Base-by-base conservation (phyloP, 2,888 invertebrate species). In the Dolichopus griseipennis region DNA sequence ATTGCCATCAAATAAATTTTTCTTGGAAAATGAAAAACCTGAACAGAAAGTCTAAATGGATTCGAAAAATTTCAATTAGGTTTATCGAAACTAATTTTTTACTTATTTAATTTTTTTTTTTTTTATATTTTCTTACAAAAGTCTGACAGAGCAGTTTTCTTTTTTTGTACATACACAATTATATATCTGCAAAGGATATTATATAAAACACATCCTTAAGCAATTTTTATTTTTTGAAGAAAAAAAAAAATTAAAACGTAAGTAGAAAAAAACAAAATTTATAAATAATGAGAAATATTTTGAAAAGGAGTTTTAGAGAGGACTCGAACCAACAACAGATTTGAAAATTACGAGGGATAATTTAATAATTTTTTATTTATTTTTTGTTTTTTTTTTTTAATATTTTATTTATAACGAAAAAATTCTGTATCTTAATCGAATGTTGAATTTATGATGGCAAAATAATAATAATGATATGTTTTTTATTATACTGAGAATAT, bases 21-120 rank as follows among this genome's bases (percentile, higher is more conserved):
- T 52, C 18, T n/a, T 12, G 52, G 18, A 52, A 52, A 52, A 18
- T 12, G 52, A 18, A 52, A 52, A 52, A 52, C 52, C 52, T 52
- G 52, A 52, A 52, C 52, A 52, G 52, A 52, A 52, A 52, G 52
- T 52, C 52, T 52, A 52, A 52, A 52, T 52, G 52, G 52, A 52
- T 52, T 52, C 52, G 18, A 52, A 52, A 18, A 52, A 18, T 52
- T 52, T 52, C 52, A 52, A 52, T 52, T 52, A 52, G 52, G 52
- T 52, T 52, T 52, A 52, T 52, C 15, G 52, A 52, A 52, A 52
- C 15, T 52, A 52, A 52, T 52, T 52, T 52, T 52, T 52, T 41
- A 41, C 41, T 41, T 41, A 41, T 41, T 41, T 15, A 12, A 52
- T 18, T 52, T 52, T 52, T 52, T 52, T 52, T 52, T 18, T 52